Conservation (phyloP, 2,888 invertebrate species). For the Neuroscelio doddi region DNA sequence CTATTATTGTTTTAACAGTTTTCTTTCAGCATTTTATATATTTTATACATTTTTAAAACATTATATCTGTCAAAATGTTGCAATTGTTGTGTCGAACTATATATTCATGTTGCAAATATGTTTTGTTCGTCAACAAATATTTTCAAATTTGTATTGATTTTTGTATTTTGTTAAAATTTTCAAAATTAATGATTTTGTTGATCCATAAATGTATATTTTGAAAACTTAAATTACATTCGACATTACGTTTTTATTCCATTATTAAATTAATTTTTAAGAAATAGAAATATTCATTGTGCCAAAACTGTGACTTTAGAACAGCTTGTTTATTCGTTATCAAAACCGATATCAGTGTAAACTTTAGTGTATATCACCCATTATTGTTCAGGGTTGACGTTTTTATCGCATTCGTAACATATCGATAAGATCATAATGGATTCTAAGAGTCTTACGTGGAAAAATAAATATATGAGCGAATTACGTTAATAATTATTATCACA, state of each 20-base stretch:
- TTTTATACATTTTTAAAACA: too few species aligned
- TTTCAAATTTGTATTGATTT: too few species aligned
- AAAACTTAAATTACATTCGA: too few species aligned
- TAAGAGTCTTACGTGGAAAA: slow-evolving; percentile 17
- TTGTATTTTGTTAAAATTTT: not conserved
- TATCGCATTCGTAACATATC: slow-evolving; percentile 23
- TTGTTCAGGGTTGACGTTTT: slow-evolving; percentile 37
- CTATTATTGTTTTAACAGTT: too few species aligned
- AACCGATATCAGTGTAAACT: slow-evolving; percentile 33
- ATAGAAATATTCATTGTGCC: not conserved
- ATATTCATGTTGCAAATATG: too few species aligned
- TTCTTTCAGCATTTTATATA: too few species aligned
- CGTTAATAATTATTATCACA: too few species aligned
- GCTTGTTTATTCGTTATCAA: slow-evolving; percentile 32
- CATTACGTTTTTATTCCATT: not conserved
- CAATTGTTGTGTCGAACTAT: too few species aligned
- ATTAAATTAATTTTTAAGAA: not conserved
- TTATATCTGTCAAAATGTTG: too few species aligned
- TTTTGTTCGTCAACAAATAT: not conserved
- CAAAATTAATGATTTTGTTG: too few species aligned
- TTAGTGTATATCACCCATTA: slow-evolving; percentile 25
- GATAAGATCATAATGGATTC: slow-evolving; percentile 34
- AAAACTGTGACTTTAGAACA: not conserved
- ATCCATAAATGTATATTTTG: too few species aligned
- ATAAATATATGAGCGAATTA: slow-evolving; percentile 14